A percentile compares a stretch with the other conserved stretches of the same genome.
Conservation (phyloP, 2,888 invertebrate species). For the Anthoptus insignis region DNA sequence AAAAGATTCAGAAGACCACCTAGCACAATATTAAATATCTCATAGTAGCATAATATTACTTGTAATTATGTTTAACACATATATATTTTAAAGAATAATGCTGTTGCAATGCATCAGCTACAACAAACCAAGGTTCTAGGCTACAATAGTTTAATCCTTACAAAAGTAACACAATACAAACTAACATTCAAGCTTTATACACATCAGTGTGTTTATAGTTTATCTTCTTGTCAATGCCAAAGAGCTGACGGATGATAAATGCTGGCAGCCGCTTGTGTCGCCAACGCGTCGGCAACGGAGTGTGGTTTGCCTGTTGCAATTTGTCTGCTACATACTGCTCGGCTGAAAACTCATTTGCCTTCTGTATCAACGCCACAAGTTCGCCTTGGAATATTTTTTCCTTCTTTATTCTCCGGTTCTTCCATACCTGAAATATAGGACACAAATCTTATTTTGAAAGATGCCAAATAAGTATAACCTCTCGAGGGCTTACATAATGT, state of each 20-base stretch:
- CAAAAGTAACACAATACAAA: background rate
- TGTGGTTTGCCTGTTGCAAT: constrained; percentile 87
- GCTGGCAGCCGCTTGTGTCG: constrained; percentile 89
- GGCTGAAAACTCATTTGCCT: constrained; percentile 92
- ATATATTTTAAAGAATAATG: too few relatives aligned
- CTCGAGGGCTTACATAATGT: too few relatives aligned
- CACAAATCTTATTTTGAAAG: too few relatives aligned
- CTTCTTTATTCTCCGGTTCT: constrained; percentile 90
- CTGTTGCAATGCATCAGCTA: too few relatives aligned
- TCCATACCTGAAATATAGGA: constrained; percentile 81
- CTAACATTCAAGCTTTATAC: constrained; percentile 68
- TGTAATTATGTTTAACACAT: too few relatives aligned
- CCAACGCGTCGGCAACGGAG: constrained; percentile 85
- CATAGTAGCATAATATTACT: too few relatives aligned
- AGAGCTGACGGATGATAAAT: constrained; percentile 89
- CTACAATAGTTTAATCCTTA: constrained; percentile 31
- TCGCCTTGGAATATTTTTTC: constrained; percentile 93
- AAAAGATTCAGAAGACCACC: too few relatives aligned
- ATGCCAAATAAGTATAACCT: too few relatives aligned
- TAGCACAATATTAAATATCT: too few relatives aligned
- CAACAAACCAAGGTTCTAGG: background rate
- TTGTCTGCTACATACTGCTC: constrained; percentile 90
- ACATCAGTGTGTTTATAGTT: constrained; percentile 81
- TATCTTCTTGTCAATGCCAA: constrained; percentile 87
- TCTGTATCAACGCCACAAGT: constrained; percentile 89